phyloP scores from a whole-genome alignment of 53 echinoderm and acorn worm species.

The Mesocentrotus franciscanus region DNA sequence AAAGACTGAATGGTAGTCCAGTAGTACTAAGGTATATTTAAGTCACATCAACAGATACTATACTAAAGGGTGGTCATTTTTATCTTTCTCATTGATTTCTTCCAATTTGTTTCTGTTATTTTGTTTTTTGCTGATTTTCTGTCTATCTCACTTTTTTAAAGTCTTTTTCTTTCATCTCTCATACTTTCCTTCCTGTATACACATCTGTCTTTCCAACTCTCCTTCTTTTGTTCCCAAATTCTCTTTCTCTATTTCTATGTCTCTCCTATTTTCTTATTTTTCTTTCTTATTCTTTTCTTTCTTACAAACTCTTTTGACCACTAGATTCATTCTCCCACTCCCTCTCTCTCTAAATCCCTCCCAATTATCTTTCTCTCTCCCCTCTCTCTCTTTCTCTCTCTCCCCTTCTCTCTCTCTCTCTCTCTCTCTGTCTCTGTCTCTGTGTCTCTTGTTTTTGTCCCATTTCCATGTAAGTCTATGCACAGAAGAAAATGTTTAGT shows the following conservation, averaged over 20 bases:
- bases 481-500: slow-evolving; percentile 7
- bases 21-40: neutral
- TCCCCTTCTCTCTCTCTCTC: neutral
- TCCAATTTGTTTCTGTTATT: neutral
- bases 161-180: neutral
- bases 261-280: neutral
- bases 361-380: neutral
- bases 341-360: neutral
- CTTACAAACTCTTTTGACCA: neutral
- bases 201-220: neutral
- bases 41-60: neutral
- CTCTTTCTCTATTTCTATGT: neutral
- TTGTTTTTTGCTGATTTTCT: neutral
- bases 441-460: neutral
- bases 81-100: neutral
- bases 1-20: slow-evolving; percentile 9
- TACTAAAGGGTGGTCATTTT: neutral
- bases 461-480: neutral
- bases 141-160: neutral
- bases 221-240: neutral
- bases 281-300: neutral
- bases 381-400: neutral
- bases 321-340: too few relatives aligned
- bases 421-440: neutral
- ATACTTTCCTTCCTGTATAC: neutral